Base-by-base conservation (phyloP, 2,113 vertebrate genomes). In the Pelvicachromis taeniatus region DNA sequence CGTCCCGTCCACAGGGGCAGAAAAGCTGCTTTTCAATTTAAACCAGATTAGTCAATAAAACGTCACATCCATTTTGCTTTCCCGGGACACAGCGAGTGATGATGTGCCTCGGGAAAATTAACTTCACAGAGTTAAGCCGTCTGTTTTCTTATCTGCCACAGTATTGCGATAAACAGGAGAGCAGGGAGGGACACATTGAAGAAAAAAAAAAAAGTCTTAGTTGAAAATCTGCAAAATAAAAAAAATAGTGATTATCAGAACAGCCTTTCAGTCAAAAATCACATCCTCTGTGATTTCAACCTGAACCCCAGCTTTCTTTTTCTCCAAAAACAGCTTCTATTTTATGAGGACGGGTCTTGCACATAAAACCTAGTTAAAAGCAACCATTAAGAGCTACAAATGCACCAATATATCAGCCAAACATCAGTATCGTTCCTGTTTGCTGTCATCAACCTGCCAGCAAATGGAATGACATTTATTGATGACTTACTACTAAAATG, bases 21-120 rank as follows among this genome's bases (percentile, higher is more conserved):
- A 87, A 92, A 93, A 91, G 85, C 87, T 77, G 87, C 89, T 92
- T 92, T 93, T 91, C 87, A 86, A 87, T 92, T 88, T 80, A 93
- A 92, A 91, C 63, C 89, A 82, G 91, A 93, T 93, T 91, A 93
- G 78, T 91, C 87, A 82, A 90, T 68, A 87, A 91, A 90, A 90
- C 77, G 70, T 35, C 65, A 58, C 85, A 38, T 81, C 78, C 82
- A 85, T 84, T 86, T 90, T 85, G 78, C 45, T 75, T 90, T 31
- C 58, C 68, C 14, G 21, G 68, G 70, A 90, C 59, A 85, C 78
- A 21, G 42, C 19, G 82, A 86, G 79, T 35, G 56, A 91, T 79
- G 50, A 50, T 86, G 86, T 40, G 61, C 79, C 59, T 82, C 26
- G 31, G 82, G 85, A 82, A 88, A 85, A 91, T 81, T 40, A 80